Evolutionary conservation across 1,140 invertebrate species (phyloP), one percentile per base, ranked within the genome.

Genomic region (Formica exsecta): DNA sequence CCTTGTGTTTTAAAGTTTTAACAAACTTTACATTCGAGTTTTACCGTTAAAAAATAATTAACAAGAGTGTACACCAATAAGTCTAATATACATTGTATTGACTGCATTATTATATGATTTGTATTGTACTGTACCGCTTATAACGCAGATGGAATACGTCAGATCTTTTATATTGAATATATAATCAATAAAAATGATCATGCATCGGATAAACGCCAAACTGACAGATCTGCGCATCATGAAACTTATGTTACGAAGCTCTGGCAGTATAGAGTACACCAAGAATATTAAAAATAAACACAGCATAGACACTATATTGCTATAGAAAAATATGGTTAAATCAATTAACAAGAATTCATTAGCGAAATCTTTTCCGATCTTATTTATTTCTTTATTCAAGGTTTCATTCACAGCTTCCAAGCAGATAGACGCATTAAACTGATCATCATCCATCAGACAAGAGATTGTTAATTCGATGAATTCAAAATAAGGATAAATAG

Each of bases 221-320:
- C 92, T 92, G 0, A 95, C 91, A 86, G 96, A 96, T 48, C 94
- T 95, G 2, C 95, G 95, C 22, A 96, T 91, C 0, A 95, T 95
- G 44, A 94, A 93, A 1, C 96, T 96, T 25, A 96, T 95, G 88
- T 96, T 96, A 19, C 94, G 90, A 16, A 96, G 81, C 68, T 32
- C 29, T 32, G 93, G 95, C 22, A 96, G 91, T 73, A 96, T 90
- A 7, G 94, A 88, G 84, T 96, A 96, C 7, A 96, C 93, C 73
- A 94, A 75, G 3, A 96, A 95, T 0, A 96, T 96, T 2, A 93
- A 92, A 2, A 96, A 36, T 0, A 96, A 90, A 88, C 96, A 96
- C 0, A 95, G 95, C 11, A 95, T 93, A 1, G 96, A 96, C 66
- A 96, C 92, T 68, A 96, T 87, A 76, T 96, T 88, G 41, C 13